Base-by-base conservation (phyloP, 2,888 invertebrate species). In the Megaustenia siamemsis region DNA sequence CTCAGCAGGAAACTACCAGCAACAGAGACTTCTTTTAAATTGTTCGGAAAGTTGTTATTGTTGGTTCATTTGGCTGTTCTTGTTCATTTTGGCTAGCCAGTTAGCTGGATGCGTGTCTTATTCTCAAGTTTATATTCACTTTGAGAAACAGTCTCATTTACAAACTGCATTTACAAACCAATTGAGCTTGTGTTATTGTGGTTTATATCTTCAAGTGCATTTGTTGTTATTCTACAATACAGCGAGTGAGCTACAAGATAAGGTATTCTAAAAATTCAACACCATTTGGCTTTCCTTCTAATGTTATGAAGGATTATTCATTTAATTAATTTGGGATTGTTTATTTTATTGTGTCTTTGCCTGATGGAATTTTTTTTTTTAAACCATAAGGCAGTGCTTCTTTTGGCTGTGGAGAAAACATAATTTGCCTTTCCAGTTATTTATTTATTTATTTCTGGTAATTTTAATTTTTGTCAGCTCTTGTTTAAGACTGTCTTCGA, bases 381-480 rank as follows among this genome's bases (percentile, higher is more conserved):
- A 49, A n/a, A 49, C 49, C 32, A 32, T 18, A 49, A 73, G 73
- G 24, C 73, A 73, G 73, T 49, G 53, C 24, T 45, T 73, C 5
- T 18, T 71, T 49, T 49, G 73, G 73, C 73, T 73, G 73, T 73
- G 73, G 73, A 32, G 21, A 73, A 73, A 49, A 24, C n/a, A n/a
- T 49, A 18, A 12, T 73, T 49, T 73, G 35, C 73, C 49, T 73
- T n/a, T 73, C 73, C 73, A 49, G 49, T 73, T 32, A 73, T 73
- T 73, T 73, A 73, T 73, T 73, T 73, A 49, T 73, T n/a, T n/a
- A 5, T 28, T 60, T 35, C 32, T 68, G 32, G 32, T 35, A 73
- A 73, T 0, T 73, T 73, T 49, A 73, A 21, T 49, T 6, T 32
- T 73, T 15, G 35, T 73, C 71, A 40, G 38, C 69, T 40, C 21